Percentiles rank a stretch among this genome's conserved stretches.
phyloP scores from a whole-genome alignment of 2,888 invertebrate species.

The Eustalomyia histrio region DNA sequence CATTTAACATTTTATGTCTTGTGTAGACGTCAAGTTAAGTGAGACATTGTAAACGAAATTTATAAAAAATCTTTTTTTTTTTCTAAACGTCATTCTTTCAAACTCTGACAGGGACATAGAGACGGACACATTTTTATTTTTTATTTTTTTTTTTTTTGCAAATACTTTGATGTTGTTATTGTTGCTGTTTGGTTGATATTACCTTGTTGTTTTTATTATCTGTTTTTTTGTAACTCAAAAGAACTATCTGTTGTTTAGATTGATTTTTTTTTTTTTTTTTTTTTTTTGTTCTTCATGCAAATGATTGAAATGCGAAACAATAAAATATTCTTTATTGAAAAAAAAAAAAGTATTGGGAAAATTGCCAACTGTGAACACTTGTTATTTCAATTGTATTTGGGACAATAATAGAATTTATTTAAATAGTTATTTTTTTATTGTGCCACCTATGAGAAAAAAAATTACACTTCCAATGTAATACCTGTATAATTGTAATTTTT shows the following conservation, averaged over 20 bases:
- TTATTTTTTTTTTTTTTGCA: no score
- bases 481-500: neutral
- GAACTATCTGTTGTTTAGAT: constrained; percentile 6
- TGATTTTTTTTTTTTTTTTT: constrained; percentile 19
- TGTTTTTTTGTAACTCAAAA: constrained; percentile 32
- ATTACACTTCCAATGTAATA: neutral
- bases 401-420: constrained; percentile 30
- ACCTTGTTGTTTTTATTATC: constrained; percentile 42
- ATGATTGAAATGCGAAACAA: constrained; percentile 22
- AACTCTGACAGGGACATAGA: neutral
- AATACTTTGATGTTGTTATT: constrained; percentile 31
- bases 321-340: constrained; percentile 20
- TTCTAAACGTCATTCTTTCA: no score
- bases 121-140: constrained; percentile 5
- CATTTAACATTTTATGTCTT: no score
- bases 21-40: no score
- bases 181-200: constrained; percentile 27
- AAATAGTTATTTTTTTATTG: neutral
- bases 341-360: constrained; percentile 36
- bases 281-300: constrained; percentile 26
- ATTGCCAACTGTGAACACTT: constrained; percentile 55
- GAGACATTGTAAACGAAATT: no score
- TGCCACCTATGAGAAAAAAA: neutral
- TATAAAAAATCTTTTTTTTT: no score
- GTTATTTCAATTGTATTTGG: constrained; percentile 39